Percentiles rank a stretch among this genome's conserved stretches.
phyloP scores from a whole-genome alignment of 2,888 invertebrate genomes.

The Resseliella maxima region DNA sequence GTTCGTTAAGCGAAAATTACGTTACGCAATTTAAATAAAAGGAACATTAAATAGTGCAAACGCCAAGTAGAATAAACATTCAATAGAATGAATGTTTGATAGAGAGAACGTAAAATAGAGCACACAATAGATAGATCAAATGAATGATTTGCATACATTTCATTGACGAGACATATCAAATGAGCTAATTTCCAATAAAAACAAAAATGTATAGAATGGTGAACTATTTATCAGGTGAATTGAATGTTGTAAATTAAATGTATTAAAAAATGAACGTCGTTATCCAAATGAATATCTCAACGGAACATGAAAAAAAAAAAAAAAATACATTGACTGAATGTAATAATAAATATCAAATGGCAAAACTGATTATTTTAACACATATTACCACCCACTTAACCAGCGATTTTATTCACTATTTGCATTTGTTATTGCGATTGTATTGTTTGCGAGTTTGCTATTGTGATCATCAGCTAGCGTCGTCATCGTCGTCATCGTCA shows the following conservation, averaged over 20 bases:
- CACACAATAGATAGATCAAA: too few species aligned
- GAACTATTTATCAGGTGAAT: conserved; percentile 54
- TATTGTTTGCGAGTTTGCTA: not conserved
- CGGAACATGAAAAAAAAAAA: not conserved
- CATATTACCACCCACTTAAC: not conserved
- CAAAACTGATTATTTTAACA: not conserved
- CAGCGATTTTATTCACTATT: not conserved
- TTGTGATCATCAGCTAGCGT: not conserved
- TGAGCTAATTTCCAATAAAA: not conserved
- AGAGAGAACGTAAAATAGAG: too few species aligned
- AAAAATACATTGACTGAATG: not conserved
- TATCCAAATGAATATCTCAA: not conserved
- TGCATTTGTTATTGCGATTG: not conserved
- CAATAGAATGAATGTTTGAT: too few species aligned
- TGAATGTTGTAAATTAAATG: not conserved
- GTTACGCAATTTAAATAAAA: too few species aligned
- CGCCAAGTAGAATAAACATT: too few species aligned
- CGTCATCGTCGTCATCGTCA: not conserved
- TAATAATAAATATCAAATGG: too few species aligned
- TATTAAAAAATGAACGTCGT: too few species aligned
- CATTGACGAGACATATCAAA: not conserved
- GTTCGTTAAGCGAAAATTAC: too few species aligned
- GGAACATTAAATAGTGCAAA: too few species aligned
- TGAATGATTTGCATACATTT: too few species aligned
- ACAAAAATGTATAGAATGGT: not conserved